Evolutionary conservation across 1,140 invertebrate genomes (phyloP), one percentile per base, ranked within the genome.

Genomic region (Hylaeus volcanicus): DNA sequence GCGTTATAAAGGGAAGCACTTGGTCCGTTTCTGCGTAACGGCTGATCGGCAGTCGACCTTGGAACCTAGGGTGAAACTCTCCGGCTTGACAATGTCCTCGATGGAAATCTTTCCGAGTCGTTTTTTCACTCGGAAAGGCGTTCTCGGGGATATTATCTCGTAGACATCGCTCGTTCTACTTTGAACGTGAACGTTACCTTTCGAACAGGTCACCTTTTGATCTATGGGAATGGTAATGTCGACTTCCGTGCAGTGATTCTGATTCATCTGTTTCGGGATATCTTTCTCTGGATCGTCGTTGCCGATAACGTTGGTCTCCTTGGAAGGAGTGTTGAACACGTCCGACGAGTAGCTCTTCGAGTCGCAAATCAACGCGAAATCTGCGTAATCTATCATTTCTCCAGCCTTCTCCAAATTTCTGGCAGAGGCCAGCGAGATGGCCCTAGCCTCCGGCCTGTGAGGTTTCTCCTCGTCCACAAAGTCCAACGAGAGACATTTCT

Each of bases 1-100:
- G 85, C 84, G 90, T 91, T 93, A 93, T 89, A 93, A 91, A 39
- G 92, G 93, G 79, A 93, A 91, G 87, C 92, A 93, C 85, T 93
- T 93, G 73, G 90, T 92, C 82, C 89, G 91, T 86, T 92, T 93
- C 70, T 93, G 92, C 58, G 72, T 77, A 58, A 89, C 87, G 58
- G 91, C 82, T 58, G 92, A 90, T 81, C 88, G 91, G 85, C 90
- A 93, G 86, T 93, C 91, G 78, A 92, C 90, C 80, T 92, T 93
- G 60, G 86, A 87, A 85, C 88, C 86, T 45, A 92, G 83, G 69
- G 90, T 91, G 88, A 93, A 93, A 79, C 89, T 93, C 78, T 93
- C 92, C 74, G 91, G 91, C 56, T 92, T 93, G 74, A 92, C 88
- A 12, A 88, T 88, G 39, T 93, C 91, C 74, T 92, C 93, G 53